Conservation (phyloP, 2,888 invertebrate genomes). For the Chydorus sphaericus region DNA sequence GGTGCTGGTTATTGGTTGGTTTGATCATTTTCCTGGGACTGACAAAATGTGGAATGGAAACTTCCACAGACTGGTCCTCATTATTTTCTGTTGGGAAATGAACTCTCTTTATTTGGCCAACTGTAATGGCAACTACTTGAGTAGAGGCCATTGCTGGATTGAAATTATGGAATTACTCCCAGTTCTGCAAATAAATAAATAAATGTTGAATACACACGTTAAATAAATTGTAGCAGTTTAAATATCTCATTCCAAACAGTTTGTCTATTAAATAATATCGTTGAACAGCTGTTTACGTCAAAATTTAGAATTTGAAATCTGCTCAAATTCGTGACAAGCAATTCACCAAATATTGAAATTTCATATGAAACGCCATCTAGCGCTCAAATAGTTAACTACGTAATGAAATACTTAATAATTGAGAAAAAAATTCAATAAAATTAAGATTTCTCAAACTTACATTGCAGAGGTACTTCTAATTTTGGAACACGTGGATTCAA, state of each 20-base stretch:
- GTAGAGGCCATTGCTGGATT: background rate
- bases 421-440: background rate
- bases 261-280: too few relatives aligned
- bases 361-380: too few relatives aligned
- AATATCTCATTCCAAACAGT: too few relatives aligned
- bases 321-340: background rate
- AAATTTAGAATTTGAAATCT: background rate
- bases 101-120: background rate
- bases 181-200: background rate
- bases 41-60: conserved; percentile 17
- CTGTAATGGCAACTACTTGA: background rate
- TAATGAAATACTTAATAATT: background rate
- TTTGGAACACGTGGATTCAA: too few relatives aligned
- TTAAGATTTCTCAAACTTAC: too few relatives aligned
- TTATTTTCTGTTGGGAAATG: background rate
- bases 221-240: background rate
- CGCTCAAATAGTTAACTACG: background rate
- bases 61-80: background rate
- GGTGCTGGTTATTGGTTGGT: conserved; percentile 34
- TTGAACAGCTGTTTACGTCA: background rate
- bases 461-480: too few relatives aligned
- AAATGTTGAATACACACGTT: background rate
- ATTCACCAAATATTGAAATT: too few relatives aligned
- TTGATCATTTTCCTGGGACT: conserved; percentile 29
- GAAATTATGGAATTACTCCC: background rate